Percentiles rank a stretch among this genome's conserved stretches.
Evolutionary conservation across 2,113 vertebrate genomes (phyloP).

Genomic region (Brachypteracias leptosomus): DNA sequence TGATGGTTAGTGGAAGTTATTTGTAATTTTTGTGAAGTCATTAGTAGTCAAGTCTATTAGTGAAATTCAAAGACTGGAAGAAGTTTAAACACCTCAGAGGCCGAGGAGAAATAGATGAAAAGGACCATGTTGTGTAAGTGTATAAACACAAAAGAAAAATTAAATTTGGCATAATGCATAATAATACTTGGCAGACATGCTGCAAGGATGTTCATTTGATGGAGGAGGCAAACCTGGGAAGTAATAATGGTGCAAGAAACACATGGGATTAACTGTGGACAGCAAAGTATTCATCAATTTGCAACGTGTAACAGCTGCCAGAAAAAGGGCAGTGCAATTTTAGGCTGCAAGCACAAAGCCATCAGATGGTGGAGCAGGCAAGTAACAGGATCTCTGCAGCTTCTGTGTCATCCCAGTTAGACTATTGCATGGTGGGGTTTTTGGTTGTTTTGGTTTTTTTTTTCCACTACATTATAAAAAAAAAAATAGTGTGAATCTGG

Average conservation of each 20-base stretch:
- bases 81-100: not conserved
- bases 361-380: not conserved
- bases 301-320: constrained; percentile 28
- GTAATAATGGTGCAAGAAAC: not conserved
- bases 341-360: not conserved
- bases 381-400: not conserved
- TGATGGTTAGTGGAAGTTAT: not conserved
- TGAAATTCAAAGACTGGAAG: constrained; percentile 14
- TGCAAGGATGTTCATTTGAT: not conserved
- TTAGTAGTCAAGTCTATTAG: constrained; percentile 26
- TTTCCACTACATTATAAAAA: not conserved
- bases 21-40: constrained; percentile 7
- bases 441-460: not conserved
- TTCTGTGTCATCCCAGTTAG: not conserved
- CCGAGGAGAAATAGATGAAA: not conserved
- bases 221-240: constrained; percentile 5
- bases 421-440: rapidly evolving
- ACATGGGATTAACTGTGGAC: not conserved
- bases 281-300: constrained; percentile 41
- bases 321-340: not conserved
- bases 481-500: not conserved
- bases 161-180: not conserved
- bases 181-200: not conserved
- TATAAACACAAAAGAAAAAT: not conserved
- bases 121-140: not conserved